These are phyloP conservation scores for Scylla paramamosain DNA, from an alignment of 1,140 invertebrate species.

Conservation along the genomic window DNA sequence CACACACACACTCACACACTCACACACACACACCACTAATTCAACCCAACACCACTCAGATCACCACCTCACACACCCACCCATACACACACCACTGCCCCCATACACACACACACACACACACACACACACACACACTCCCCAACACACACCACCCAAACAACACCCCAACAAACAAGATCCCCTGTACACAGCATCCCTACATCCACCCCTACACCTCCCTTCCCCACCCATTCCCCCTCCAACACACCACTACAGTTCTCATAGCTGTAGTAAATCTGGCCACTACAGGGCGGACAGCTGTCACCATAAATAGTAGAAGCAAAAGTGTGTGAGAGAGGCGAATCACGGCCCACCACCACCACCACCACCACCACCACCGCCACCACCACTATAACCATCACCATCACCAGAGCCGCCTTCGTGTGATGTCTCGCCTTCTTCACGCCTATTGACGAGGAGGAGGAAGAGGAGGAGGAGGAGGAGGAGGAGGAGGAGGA, in stretches of 20 bases:
- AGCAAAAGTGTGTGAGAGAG: no score
- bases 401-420: no score
- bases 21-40: neutral
- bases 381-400: no score
- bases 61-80: no score
- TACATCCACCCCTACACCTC: neutral
- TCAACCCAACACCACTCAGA: neutral
- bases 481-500: neutral
- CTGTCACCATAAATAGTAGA: no score
- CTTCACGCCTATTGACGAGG: neutral
- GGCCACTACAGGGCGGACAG: no score
- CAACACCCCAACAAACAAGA: no score
- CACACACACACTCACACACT: neutral
- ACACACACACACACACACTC: slow-evolving; percentile 10
- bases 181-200: neutral
- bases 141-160: neutral
- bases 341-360: no score
- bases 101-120: slow-evolving; percentile 6
- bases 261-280: no score
- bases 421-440: neutral
- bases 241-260: neutral
- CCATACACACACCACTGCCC: no score
- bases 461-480: neutral
- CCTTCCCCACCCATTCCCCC: neutral
- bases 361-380: no score